Evolutionary conservation across 2,888 invertebrate genomes (phyloP), one percentile per base, ranked within the genome.

Genomic region (Cryptus armator): DNA sequence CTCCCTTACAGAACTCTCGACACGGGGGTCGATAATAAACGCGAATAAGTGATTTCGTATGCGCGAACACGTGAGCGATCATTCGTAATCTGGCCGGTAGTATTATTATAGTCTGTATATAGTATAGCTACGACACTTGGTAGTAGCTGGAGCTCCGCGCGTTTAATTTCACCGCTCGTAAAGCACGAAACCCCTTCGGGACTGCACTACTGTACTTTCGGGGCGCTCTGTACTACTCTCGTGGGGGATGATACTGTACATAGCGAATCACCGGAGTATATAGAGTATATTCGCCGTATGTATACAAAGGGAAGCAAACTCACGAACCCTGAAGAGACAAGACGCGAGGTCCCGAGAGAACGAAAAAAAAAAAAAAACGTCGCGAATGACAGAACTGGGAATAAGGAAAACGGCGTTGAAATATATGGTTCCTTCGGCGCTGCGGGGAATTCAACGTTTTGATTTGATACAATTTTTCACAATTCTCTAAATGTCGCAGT

Each of bases 111-210:
- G 51, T 59, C 67, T 68, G 51, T 64, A 48, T 77, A 68, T 70
- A 72, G 70, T 46, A 24, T 24, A 64, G 68, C 44, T 62, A 51
- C 29, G 66, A 24, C 56, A 83, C 62, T 76, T 72, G 67, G 77
- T 32, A 80, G 53, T 66, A 75, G 74, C 37, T 53, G 29, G 72
- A 72, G 76, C 79, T 77, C 72, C 48, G 82, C 81, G 78, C 71
- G 87, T 85, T 87, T 87, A 89, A 89, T 89, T 89, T 89, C 86
- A 70, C 80, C 83, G 85, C 85, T 89, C 88, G 89, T 89, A 89
- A 89, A 89, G 87, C 86, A 81, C 77, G 67, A 53, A 72, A 75
- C 74, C 59, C 79, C 78, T 75, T 48, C 46, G 85, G 83, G 74
- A 81, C 70, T 43, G 74, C 68, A 32, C 78, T 78, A 32, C 78